These are phyloP conservation scores for Gymnorhina tibicen DNA, from an alignment of 2,113 vertebrate species.

Conservation along the genomic window DNA sequence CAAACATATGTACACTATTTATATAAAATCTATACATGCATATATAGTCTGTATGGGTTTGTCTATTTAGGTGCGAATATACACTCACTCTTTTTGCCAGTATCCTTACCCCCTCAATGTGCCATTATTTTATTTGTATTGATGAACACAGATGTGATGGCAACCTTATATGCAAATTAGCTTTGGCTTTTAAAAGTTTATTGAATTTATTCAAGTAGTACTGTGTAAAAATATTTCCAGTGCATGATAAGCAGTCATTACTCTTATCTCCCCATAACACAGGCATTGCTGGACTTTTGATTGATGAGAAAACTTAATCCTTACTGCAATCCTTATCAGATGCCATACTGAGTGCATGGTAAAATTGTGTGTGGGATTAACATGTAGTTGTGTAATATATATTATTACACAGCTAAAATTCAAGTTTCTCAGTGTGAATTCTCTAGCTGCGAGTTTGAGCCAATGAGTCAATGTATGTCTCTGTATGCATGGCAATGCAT, in stretches of 20 bases:
- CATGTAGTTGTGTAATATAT: background rate
- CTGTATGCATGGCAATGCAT: background rate
- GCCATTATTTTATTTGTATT: background rate
- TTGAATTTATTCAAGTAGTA: background rate
- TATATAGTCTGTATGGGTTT: accelerated
- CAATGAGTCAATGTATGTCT: background rate
- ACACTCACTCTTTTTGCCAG: background rate
- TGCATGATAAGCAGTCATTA: background rate
- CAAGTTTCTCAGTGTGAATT: background rate
- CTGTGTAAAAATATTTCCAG: background rate
- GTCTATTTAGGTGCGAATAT: background rate
- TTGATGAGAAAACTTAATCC: background rate
- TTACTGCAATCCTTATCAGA: background rate
- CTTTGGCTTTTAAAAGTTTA: background rate
- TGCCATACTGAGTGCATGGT: background rate
- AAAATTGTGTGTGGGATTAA: background rate
- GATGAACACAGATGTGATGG: background rate
- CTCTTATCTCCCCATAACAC: background rate
- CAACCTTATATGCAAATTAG: background rate
- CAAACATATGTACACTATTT: accelerated
- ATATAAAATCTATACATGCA: background rate
- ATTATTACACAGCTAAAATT: background rate
- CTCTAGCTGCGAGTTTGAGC: background rate
- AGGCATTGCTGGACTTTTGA: background rate
- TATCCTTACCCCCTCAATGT: background rate